These are phyloP conservation scores for Drosophila affinis DNA, from an alignment of 2,888 invertebrate species.

Conservation along the genomic window DNA sequence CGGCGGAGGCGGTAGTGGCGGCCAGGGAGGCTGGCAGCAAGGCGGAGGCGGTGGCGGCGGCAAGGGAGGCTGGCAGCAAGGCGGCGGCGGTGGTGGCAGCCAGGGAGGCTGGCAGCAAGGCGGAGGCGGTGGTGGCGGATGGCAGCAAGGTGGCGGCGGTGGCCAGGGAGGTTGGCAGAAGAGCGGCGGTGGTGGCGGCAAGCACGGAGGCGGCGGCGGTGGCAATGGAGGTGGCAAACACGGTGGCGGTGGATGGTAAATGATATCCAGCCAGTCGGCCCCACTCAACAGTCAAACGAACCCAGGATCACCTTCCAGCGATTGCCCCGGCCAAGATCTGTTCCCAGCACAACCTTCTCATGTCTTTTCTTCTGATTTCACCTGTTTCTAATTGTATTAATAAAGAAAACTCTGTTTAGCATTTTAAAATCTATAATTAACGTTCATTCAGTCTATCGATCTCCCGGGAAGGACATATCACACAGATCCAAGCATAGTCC, in stretches of 20 bases:
- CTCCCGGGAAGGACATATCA: not conserved
- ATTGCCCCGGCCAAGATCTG: slow-evolving; percentile 36
- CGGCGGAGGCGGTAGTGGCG: slow-evolving; percentile 14
- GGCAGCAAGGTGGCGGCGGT: slow-evolving; percentile 35
- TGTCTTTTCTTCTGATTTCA: slow-evolving; percentile 6
- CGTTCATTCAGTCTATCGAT: not conserved
- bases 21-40: slow-evolving; percentile 32
- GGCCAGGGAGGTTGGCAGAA: slow-evolving; percentile 39
- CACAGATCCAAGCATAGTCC: no score
- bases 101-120: slow-evolving; percentile 24
- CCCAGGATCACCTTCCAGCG: slow-evolving; percentile 52
- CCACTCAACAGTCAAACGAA: slow-evolving; percentile 36
- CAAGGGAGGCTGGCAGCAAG: slow-evolving; percentile 11
- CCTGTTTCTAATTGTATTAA: slow-evolving; percentile 32
- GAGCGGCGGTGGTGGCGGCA: slow-evolving; percentile 48
- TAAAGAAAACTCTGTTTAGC: not conserved
- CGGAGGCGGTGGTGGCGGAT: slow-evolving; percentile 35
- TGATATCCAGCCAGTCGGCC: slow-evolving; percentile 4
- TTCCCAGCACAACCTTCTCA: slow-evolving; percentile 39
- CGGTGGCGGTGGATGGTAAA: slow-evolving; percentile 61
- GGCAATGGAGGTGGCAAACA: slow-evolving; percentile 19
- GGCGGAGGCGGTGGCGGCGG: slow-evolving; percentile 16
- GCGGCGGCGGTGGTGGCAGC: slow-evolving; percentile 35
- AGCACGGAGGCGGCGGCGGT: slow-evolving; percentile 23
- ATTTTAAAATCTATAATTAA: not conserved